These are phyloP conservation scores for Percina caprodes DNA, from an alignment of 2,113 vertebrate genomes.

Conservation along the genomic window DNA sequence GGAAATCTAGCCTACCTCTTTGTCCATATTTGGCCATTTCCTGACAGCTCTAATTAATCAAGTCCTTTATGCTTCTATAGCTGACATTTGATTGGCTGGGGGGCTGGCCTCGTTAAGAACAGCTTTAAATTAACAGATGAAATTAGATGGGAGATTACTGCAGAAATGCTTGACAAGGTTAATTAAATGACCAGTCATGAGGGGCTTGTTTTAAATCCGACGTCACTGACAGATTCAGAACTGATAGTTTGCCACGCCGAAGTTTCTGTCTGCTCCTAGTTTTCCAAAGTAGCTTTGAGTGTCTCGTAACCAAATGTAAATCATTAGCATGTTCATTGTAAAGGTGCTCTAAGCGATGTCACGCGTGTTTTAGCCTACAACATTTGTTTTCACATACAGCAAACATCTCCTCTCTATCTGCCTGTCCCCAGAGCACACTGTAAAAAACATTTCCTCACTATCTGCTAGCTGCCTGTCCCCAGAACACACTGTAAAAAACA, in stretches of 20 bases:
- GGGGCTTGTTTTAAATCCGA: conserved; percentile 61
- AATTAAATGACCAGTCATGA: conserved; percentile 79
- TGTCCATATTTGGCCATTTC: conserved; percentile 71
- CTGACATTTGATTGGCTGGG: conserved; percentile 80
- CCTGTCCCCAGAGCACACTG: too few relatives aligned
- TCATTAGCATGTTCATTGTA: background rate
- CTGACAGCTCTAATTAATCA: conserved; percentile 80
- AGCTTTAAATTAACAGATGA: conserved; percentile 80
- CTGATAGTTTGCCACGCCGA: conserved; percentile 15
- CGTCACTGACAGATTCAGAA: conserved; percentile 46
- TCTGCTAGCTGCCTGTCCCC: too few relatives aligned
- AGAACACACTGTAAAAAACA: too few relatives aligned
- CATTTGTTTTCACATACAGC: too few relatives aligned
- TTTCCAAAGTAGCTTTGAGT: background rate
- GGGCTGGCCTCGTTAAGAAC: conserved; percentile 74
- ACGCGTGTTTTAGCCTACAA: too few relatives aligned
- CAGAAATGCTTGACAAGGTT: conserved; percentile 77
- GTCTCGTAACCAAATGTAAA: background rate
- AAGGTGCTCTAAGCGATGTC: background rate
- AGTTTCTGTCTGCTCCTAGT: conserved; percentile 4
- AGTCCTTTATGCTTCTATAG: conserved; percentile 60
- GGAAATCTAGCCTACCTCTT: conserved; percentile 46
- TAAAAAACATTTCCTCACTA: too few relatives aligned
- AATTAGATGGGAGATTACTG: conserved; percentile 76
- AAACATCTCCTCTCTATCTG: too few relatives aligned